Evolutionary conservation across 2,888 invertebrate species (phyloP), one percentile per base, ranked within the genome.

Genomic region (Linnaemya tessellans): DNA sequence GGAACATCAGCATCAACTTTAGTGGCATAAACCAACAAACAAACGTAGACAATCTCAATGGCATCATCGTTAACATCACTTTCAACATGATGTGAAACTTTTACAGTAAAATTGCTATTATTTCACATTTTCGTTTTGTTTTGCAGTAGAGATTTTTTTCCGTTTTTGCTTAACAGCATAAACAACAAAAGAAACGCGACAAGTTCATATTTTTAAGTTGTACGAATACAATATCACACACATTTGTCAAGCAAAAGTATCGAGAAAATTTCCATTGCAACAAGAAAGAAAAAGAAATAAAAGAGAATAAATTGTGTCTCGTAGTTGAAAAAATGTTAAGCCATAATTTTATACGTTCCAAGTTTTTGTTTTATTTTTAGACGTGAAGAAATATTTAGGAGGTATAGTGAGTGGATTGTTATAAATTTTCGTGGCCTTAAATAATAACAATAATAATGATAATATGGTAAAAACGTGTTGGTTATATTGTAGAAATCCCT

Each of bases 181-280:
- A 85, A 79, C 35, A 82, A 79, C 62, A 79, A 78, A 79, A 70
- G 49, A 73, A 54, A 71, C 71, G 79, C 79, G 85, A 82, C 79
- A 80, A 85, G 82, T 85, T 85, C 85, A 85, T 85, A 85, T 82
- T 80, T 82, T 85, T 65, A 71, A 80, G 65, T 79, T 65, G 71
- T 41, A 79, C 54, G 43, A 54, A 75, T 22, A 60, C 22, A 46
- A 71, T 58, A 67, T 62, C 54, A 51, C 8, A 51, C 41, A 51
- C 60, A 46, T 51, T 56, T 18, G 51, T 13, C 46, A 62, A 38
- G 22, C n/a, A 79, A 49, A 65, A 64, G 70, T 71, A 80, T 75
- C 46, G 79, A 54, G 35, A 67, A 82, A 65, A 82, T 71, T 71
- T 71, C 41, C 71, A 85, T 80, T 71, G 54, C 38, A 65, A 30